Evolutionary conservation across 2,888 invertebrate genomes (phyloP).

Genomic region (Ichneumoninae sp.): DNA sequence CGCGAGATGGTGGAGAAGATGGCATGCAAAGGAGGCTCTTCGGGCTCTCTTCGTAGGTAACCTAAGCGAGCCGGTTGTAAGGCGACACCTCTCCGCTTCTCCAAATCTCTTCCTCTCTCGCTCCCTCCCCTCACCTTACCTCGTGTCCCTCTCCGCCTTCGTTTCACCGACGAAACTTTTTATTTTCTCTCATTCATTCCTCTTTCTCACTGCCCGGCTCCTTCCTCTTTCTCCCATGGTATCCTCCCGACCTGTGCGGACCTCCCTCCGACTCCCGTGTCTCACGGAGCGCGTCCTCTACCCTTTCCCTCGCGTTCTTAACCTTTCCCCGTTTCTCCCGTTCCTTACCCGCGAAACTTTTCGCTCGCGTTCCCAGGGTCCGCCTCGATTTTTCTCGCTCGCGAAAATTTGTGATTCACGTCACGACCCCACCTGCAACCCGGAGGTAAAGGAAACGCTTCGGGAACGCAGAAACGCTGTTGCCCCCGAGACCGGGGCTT

Average conservation of each 20-base stretch:
- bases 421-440: conserved; percentile 68
- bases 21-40: conserved; percentile 83
- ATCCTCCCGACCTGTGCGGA: conserved; percentile 57
- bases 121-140: conserved; percentile 44
- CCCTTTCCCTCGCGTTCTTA: conserved; percentile 27
- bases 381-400: conserved; percentile 65
- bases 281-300: conserved; percentile 52
- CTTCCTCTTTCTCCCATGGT: conserved; percentile 2
- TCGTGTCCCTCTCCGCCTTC: conserved; percentile 51
- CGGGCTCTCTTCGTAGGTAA: conserved; percentile 78
- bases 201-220: conserved; percentile 11
- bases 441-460: conserved; percentile 55
- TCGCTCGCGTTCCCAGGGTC: conserved; percentile 48
- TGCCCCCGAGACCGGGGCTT: conserved; percentile 34
- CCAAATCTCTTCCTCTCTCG: conserved; percentile 76
- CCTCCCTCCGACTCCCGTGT: conserved; percentile 57
- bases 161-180: conserved; percentile 64
- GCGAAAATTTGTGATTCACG: conserved; percentile 73
- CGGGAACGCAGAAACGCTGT: conserved; percentile 50
- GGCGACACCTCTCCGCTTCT: conserved; percentile 83
- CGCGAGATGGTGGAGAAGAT: conserved; percentile 83
- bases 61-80: conserved; percentile 84
- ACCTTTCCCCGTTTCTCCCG: conserved; percentile 42
- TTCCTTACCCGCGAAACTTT: conserved; percentile 39
- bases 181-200: conserved; percentile 68